These are phyloP conservation scores for Neoniphon sammara DNA, from an alignment of 2,797 vertebrate species.

Conservation along the genomic window DNA sequence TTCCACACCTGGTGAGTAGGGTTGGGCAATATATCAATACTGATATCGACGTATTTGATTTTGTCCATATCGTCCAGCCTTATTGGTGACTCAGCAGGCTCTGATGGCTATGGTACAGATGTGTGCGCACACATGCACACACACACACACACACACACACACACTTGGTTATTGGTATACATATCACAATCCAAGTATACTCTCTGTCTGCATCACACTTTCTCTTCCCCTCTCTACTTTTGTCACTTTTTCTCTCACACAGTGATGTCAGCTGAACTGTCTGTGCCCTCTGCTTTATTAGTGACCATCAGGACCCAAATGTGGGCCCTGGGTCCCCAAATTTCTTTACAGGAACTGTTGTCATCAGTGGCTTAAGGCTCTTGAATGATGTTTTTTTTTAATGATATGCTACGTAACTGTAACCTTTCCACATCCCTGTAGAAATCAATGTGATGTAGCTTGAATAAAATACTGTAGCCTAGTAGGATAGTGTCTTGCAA, in stretches of 20 bases:
- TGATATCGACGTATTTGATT: too few relatives aligned
- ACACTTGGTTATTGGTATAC: not conserved
- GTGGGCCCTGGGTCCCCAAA: not conserved
- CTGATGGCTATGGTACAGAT: constrained; percentile 18
- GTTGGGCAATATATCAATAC: too few relatives aligned
- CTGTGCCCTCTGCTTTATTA: not conserved
- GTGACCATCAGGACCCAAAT: not conserved
- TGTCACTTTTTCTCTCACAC: not conserved
- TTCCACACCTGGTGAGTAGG: not conserved
- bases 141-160: not conserved
- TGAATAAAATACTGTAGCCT: too few relatives aligned
- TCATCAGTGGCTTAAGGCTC: too few relatives aligned
- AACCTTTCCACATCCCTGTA: too few relatives aligned
- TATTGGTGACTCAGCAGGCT: constrained; percentile 41
- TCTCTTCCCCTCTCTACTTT: not conserved
- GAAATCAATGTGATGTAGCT: too few relatives aligned
- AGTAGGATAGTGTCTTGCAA: too few relatives aligned
- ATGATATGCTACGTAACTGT: too few relatives aligned
- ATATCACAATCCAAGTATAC: not conserved
- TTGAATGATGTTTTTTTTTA: too few relatives aligned
- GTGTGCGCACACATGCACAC: not conserved
- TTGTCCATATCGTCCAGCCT: too few relatives aligned
- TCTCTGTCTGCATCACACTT: not conserved
- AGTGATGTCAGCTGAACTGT: not conserved
- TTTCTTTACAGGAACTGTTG: not conserved